These are phyloP conservation scores for Coregonus sp. DNA, from an alignment of 2,797 vertebrate species.

Conservation along the genomic window DNA sequence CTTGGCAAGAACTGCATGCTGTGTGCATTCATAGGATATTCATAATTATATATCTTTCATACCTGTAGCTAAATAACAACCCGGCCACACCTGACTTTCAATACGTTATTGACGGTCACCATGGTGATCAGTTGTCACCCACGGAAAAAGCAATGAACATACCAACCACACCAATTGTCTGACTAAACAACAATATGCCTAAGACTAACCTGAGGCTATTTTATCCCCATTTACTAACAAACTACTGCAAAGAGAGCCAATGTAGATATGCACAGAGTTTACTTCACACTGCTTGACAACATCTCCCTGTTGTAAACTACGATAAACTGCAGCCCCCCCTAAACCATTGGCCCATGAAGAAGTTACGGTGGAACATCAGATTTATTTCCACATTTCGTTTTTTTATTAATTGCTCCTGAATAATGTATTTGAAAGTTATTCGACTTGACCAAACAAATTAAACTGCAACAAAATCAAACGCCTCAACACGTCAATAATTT, in stretches of 20 bases:
- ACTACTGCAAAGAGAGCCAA: not conserved
- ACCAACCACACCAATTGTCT: not conserved
- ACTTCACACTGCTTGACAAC: too few relatives aligned
- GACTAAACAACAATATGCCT: not conserved
- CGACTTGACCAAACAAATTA: conserved; percentile 15
- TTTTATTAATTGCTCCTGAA: not conserved
- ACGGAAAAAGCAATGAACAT: not conserved
- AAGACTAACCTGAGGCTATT: too few relatives aligned
- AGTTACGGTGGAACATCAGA: not conserved
- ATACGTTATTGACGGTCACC: not conserved
- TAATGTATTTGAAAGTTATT: not conserved
- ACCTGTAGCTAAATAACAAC: not conserved
- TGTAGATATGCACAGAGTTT: not conserved
- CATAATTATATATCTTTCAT: not conserved
- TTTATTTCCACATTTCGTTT: not conserved
- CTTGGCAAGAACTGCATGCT: not conserved
- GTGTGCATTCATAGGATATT: not conserved
- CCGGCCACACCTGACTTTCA: not conserved
- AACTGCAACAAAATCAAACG: conserved; percentile 4
- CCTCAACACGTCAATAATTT: conserved; percentile 21
- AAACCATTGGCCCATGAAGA: not conserved
- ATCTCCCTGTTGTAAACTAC: not conserved
- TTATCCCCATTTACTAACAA: not conserved
- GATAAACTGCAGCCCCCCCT: not conserved
- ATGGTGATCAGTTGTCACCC: not conserved